These are phyloP conservation scores for Vulpes lagopus DNA, from an alignment of 2,113 vertebrate genomes.

Conservation along the genomic window DNA sequence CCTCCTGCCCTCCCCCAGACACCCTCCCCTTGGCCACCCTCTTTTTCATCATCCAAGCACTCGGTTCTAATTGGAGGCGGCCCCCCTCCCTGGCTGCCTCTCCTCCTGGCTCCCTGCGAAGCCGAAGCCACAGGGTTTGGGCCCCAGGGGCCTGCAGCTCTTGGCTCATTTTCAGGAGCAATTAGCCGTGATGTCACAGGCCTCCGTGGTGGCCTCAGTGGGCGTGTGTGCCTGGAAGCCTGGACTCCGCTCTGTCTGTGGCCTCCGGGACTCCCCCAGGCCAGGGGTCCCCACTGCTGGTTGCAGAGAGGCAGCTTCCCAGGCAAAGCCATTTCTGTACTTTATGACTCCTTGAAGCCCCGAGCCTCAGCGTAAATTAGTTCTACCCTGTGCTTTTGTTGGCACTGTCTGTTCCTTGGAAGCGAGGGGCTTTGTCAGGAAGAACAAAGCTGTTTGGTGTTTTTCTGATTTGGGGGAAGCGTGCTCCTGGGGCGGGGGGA, in stretches of 20 bases:
- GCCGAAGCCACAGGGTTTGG: constrained; percentile 68
- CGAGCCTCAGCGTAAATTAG: constrained; percentile 67
- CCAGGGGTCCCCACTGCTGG: neutral
- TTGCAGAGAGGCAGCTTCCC: neutral
- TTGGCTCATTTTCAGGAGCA: constrained; percentile 86
- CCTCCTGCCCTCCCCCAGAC: constrained; percentile 77
- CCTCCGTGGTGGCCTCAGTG: neutral
- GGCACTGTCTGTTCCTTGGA: constrained; percentile 71
- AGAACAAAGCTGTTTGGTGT: constrained; percentile 76
- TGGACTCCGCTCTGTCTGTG: neutral
- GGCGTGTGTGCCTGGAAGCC: neutral
- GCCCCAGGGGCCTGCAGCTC: constrained; percentile 64
- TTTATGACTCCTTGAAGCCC: constrained; percentile 45
- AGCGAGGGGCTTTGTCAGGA: constrained; percentile 79
- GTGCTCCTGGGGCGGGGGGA: neutral
- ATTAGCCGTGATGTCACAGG: constrained; percentile 83
- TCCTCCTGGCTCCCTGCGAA: constrained; percentile 78
- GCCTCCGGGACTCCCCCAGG: neutral
- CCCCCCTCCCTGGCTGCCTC: constrained; percentile 80
- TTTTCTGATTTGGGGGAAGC: constrained; percentile 60
- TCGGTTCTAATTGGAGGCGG: constrained; percentile 84
- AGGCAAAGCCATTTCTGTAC: constrained; percentile 27
- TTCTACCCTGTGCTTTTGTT: constrained; percentile 76
- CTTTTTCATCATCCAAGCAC: constrained; percentile 75
- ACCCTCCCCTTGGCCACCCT: constrained; percentile 65